Evolutionary conservation across 1,140 invertebrate genomes (phyloP), one percentile per base, ranked within the genome.

Genomic region (Harpegnathos saltator): DNA sequence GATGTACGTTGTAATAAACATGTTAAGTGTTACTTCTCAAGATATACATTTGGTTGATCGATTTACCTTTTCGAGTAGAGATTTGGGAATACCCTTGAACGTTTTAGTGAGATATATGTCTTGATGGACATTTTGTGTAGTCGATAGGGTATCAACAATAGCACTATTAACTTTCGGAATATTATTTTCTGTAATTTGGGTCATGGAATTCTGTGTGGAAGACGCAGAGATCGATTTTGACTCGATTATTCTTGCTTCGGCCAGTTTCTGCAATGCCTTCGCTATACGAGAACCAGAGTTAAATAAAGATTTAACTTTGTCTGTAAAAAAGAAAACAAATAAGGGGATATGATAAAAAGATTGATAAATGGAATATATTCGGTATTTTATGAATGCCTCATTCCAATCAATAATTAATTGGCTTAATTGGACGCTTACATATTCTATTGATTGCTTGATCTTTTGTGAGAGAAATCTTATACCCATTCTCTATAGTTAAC

Each of bases 1-100:
- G 19, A 74, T 75, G 5, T 26, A 59, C 56, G 69, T 33, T 17
- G 2, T 1, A 61, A 48, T 44, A 52, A 78, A 58, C 12, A 1
- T n/a, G n/a, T 65, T 50, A 9, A 61, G 1, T 54, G 12, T 1
- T 22, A 63, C 3, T 54, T 85, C 7, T 68, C 0, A 24, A 24
- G 2, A 19, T n/a, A 59, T 33, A 62, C 9, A 62, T 69, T 68
- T 9, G 38, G 38, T 3, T 44, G 7, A 44, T 44, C 7, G 0
- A 61, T 24, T 90, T 94, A 96, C 96, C 95, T 98, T 98, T 89
- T 98, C 97, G 0, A 99, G 94, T 26, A 99, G 93, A 26, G 97
- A 95, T 84, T 96, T 95, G 3, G 98, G 98, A 83, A 99, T 95
- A 14, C 98, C 98, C 93, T 98, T 97, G 0, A 98, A 92, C 26